Evolutionary conservation across 35 echinoderm and acorn worm genomes (phyloP), one percentile per base, ranked within the genome.

Genomic region (Strongylocentrotus purpuratus): DNA sequence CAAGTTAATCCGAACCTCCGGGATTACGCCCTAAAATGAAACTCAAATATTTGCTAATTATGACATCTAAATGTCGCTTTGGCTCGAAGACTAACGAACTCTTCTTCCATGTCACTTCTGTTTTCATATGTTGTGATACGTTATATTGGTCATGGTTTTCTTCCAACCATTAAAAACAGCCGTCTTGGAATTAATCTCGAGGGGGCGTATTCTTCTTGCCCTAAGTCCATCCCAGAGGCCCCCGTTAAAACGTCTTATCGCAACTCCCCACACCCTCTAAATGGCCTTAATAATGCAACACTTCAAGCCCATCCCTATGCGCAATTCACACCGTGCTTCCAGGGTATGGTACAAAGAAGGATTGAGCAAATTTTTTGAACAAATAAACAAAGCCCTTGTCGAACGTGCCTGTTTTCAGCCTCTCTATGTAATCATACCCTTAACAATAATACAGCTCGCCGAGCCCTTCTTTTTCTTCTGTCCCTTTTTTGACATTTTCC

Each of bases 381-480:
- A 78, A 78, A 78, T 78, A 78, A 78, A 78, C 65, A 78, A 78
- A 78, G 65, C 65, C 65, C 65, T 78, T 78, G 65, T 22, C 18
- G 65, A 78, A 7, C 22, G 65, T 28, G 65, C 65, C 65, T 78
- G 28, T n/a, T 5, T 78, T 28, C 65, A 78, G 28, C 65, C 65
- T 78, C 65, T 78, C 65, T 78, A 78, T 78, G 65, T 78, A 78
- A 78, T 78, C 65, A 78, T 78, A 78, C 65, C 22, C 65, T 78
- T 78, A 78, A 78, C 10, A 78, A 78, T n/a, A 78, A 78, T 78
- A 78, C 22, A 22, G 65, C 65, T n/a, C 28, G 65, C 65, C 6
- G 65, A 78, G 65, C 65, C 65, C 20, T 28, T n/a, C 20, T 78
- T 78, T 78, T 78, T 28, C 7, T 78, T 78, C 65, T 78, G 22